A percentile compares a stretch with the other conserved stretches of the same genome.
These are phyloP conservation scores for Caenorhabditis panamensis DNA, from an alignment of 2,888 invertebrate genomes.

Conservation along the genomic window DNA sequence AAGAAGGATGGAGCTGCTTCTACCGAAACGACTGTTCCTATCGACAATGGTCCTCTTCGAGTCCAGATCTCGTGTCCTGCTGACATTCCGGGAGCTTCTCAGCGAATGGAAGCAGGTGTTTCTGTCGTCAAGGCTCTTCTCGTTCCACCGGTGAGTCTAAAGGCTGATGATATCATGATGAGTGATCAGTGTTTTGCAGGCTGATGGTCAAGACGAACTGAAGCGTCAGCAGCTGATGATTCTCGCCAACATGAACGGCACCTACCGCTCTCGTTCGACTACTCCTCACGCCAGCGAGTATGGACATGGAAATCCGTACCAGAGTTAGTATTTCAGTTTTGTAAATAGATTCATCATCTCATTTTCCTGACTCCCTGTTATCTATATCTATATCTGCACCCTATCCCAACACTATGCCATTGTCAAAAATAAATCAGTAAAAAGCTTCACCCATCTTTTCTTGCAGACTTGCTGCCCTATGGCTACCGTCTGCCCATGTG, in stretches of 20 bases:
- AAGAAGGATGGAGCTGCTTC: slow-evolving; percentile 19
- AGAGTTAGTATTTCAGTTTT: slow-evolving; percentile 51
- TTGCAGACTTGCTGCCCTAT: slow-evolving; percentile 57
- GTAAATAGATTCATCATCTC: background rate
- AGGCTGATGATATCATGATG: no score
- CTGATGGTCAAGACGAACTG: slow-evolving; percentile 60
- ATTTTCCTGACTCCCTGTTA: background rate
- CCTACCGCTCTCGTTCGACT: slow-evolving; percentile 40
- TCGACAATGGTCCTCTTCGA: slow-evolving; percentile 42
- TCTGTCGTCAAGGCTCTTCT: slow-evolving; percentile 39
- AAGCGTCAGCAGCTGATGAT: slow-evolving; percentile 61
- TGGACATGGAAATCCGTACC: slow-evolving; percentile 36
- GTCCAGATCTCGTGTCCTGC: slow-evolving; percentile 51
- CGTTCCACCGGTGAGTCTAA: slow-evolving; percentile 46
- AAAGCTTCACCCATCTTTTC: background rate
- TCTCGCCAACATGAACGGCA: slow-evolving; percentile 58
- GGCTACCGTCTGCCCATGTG: slow-evolving; percentile 56
- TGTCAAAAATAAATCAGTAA: slow-evolving; percentile 15
- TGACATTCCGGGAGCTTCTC: slow-evolving; percentile 29
- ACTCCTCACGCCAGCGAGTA: slow-evolving; percentile 34
- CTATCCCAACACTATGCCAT: background rate
- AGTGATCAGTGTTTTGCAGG: slow-evolving; percentile 37
- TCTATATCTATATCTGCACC: slow-evolving; percentile 2
- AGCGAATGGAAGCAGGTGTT: slow-evolving; percentile 35
- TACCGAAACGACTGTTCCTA: background rate